A percentile compares a stretch with the other conserved stretches of the same genome.
These are phyloP conservation scores for Sinosuthora webbiana DNA, from an alignment of 2,113 vertebrate genomes.

Conservation along the genomic window DNA sequence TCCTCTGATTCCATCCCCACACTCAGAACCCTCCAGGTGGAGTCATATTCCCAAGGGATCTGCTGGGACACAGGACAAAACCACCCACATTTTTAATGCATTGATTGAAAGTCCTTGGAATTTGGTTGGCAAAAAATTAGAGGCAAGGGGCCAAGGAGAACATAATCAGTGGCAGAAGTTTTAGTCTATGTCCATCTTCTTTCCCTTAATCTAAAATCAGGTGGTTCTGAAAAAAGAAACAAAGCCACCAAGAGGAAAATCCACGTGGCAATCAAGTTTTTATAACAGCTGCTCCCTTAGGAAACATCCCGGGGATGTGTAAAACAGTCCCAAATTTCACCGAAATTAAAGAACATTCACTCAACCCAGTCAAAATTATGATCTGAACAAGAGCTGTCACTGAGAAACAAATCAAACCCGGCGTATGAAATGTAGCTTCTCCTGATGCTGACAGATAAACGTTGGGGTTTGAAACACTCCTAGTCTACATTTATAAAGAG, in stretches of 20 bases:
- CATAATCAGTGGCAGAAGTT: neutral
- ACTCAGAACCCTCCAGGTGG: neutral
- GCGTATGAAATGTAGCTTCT: neutral
- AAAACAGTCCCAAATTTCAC: neutral
- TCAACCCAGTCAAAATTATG: neutral
- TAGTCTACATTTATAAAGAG: neutral
- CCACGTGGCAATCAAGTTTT: neutral
- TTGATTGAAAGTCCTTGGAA: neutral
- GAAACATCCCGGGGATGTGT: neutral
- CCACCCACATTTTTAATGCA: neutral
- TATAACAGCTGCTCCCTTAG: neutral
- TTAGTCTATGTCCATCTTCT: neutral
- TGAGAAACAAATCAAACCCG: neutral
- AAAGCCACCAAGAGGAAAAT: neutral
- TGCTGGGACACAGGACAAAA: neutral
- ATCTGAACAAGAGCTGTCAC: neutral
- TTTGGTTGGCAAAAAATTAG: neutral
- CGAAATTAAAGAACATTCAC: neutral
- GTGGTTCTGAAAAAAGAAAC: neutral
- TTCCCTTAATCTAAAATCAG: neutral
- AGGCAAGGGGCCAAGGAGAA: neutral
- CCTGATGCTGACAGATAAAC: neutral
- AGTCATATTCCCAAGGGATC: neutral
- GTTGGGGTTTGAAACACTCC: neutral
- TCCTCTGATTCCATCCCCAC: neutral